Evolutionary conservation across 1,140 invertebrate genomes (phyloP).

Genomic region (Drosophila parabipectinata): DNA sequence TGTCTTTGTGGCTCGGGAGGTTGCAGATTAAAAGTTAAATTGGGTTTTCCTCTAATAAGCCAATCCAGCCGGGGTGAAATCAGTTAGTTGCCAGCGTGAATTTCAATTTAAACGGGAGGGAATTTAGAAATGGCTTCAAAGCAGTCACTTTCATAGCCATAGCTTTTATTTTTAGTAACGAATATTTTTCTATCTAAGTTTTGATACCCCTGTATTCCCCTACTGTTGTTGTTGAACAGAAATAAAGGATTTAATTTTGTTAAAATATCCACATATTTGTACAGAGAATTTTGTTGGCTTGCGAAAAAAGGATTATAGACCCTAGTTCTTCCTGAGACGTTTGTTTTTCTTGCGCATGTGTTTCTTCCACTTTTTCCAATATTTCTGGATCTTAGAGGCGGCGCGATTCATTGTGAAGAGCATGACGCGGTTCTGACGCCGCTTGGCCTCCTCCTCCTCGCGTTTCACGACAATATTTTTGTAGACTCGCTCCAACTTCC

Average conservation of each 20-base stretch:
- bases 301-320: too few relatives aligned
- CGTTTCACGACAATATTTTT: conserved; percentile 52
- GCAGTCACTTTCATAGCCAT: background rate
- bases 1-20: conserved; percentile 45
- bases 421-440: conserved; percentile 11
- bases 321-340: background rate
- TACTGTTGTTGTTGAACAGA: too few relatives aligned
- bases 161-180: background rate
- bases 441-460: conserved; percentile 37
- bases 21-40: conserved; percentile 69
- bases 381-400: conserved; percentile 59
- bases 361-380: conserved; percentile 59
- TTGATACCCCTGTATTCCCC: too few relatives aligned
- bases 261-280: background rate
- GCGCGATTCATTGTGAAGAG: conserved; percentile 56
- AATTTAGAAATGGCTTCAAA: background rate
- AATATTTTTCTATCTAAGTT: too few relatives aligned
- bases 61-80: conserved; percentile 42
- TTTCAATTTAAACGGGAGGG: conserved; percentile 13
- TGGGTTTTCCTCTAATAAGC: conserved; percentile 68
- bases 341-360: conserved; percentile 28
- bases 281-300: background rate
- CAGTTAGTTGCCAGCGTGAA: conserved; percentile 45
- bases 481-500: conserved; percentile 43
- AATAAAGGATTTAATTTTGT: background rate